A percentile compares a stretch with the other conserved stretches of the same genome.
These are phyloP conservation scores for Ruditapes philippinarum DNA, from an alignment of 1,140 invertebrate species.

Conservation along the genomic window DNA sequence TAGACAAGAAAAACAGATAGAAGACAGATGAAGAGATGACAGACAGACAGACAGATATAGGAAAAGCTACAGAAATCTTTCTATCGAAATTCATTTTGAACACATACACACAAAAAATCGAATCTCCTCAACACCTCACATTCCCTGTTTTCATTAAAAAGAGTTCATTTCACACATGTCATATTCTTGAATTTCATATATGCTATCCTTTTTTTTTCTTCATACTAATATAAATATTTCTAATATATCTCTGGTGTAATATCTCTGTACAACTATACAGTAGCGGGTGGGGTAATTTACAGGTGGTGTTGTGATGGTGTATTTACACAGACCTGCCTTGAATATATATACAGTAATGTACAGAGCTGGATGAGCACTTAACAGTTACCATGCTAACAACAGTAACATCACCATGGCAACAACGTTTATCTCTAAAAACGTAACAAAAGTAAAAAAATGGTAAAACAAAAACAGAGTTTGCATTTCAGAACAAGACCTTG, in stretches of 20 bases:
- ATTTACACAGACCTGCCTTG: slow-evolving; percentile 33
- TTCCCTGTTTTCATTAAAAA: too few relatives aligned
- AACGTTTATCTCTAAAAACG: slow-evolving; percentile 44
- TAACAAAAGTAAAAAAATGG: slow-evolving; percentile 49
- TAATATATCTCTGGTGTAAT: not conserved
- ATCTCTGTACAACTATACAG: slow-evolving; percentile 35
- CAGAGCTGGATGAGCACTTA: slow-evolving; percentile 45
- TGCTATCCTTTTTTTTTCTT: not conserved
- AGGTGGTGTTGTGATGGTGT: slow-evolving; percentile 28
- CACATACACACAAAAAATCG: not conserved
- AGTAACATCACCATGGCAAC: slow-evolving; percentile 49
- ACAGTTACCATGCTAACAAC: slow-evolving; percentile 38
- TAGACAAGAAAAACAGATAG: slow-evolving; percentile 5
- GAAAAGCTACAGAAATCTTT: not conserved
- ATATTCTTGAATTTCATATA: too few relatives aligned
- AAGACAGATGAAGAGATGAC: not conserved
- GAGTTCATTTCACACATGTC: too few relatives aligned
- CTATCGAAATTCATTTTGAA: not conserved
- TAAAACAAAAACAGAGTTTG: slow-evolving; percentile 48
- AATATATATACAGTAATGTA: slow-evolving; percentile 36
- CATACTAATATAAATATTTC: slow-evolving; percentile 17
- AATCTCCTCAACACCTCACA: too few relatives aligned
- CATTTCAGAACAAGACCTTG: not conserved
- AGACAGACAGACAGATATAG: too few relatives aligned
- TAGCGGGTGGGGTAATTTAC: slow-evolving; percentile 8